Evolutionary conservation across 2,113 vertebrate species (phyloP).

Genomic region (Aix galericulata): DNA sequence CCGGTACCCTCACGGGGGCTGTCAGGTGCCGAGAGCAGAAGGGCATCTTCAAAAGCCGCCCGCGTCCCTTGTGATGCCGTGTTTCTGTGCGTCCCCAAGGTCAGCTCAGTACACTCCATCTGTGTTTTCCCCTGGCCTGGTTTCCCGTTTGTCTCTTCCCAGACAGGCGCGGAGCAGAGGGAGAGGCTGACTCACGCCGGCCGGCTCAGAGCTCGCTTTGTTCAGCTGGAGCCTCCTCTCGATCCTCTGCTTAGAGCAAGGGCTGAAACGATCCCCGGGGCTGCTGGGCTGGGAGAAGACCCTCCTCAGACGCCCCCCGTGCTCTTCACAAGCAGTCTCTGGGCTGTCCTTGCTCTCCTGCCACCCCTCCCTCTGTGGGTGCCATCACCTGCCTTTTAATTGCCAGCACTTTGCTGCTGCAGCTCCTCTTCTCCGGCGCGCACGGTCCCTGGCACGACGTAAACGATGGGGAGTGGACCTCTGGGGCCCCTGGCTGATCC

Average conservation of each 20-base stretch:
- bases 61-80: not conserved
- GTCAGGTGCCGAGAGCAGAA: not conserved
- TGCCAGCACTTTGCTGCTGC: not conserved
- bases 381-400: not conserved
- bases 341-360: not conserved
- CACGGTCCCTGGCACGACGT: not conserved
- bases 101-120: constrained; percentile 45
- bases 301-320: not conserved
- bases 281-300: not conserved
- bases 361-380: not conserved
- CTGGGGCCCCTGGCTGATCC: not conserved
- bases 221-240: not conserved
- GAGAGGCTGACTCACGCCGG: constrained; percentile 34
- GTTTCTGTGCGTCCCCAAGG: not conserved
- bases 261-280: not conserved
- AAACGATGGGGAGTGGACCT: not conserved
- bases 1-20: not conserved
- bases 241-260: not conserved
- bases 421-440: not conserved
- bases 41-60: constrained; percentile 29
- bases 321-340: not conserved
- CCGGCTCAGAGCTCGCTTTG: constrained; percentile 51
- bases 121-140: constrained; percentile 58
- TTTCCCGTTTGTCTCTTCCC: not conserved
- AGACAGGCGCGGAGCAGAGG: not conserved